Evolutionary conservation across 2,888 invertebrate species (phyloP).

Genomic region (Campoplex nolae): DNA sequence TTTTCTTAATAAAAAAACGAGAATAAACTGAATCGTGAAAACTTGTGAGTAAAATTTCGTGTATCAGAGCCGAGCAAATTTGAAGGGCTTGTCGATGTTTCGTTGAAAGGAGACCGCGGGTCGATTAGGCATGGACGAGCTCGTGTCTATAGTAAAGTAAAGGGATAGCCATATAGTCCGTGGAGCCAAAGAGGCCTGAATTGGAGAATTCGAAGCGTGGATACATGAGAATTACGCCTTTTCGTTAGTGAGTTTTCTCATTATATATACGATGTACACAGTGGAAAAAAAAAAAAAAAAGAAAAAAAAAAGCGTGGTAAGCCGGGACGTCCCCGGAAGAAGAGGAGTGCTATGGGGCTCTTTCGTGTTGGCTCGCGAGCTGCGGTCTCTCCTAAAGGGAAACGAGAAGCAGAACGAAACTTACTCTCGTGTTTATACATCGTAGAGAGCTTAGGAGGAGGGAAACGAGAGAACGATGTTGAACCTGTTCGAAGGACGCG

Average conservation of each 20-base stretch:
- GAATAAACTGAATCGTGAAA: background rate
- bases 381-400: slow-evolving; percentile 24
- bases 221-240: slow-evolving; percentile 19
- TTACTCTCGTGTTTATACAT: slow-evolving; percentile 28
- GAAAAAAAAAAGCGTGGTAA: slow-evolving; percentile 22
- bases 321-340: slow-evolving; percentile 65
- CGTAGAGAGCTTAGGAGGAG: slow-evolving; percentile 23
- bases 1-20: background rate
- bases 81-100: background rate
- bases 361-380: slow-evolving; percentile 17
- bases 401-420: slow-evolving; percentile 49
- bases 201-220: background rate
- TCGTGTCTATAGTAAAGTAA: background rate
- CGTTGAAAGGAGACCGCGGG: background rate
- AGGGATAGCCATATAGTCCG: slow-evolving; percentile 5
- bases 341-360: slow-evolving; percentile 11
- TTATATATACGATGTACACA: too few relatives aligned
- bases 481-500: slow-evolving; percentile 66
- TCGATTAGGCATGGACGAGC: background rate
- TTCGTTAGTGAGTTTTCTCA: background rate
- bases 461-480: slow-evolving; percentile 33
- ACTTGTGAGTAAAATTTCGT: background rate
- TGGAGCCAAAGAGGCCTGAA: slow-evolving; percentile 1
- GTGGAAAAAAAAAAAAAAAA: slow-evolving; percentile 4
- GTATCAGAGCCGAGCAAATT: background rate